Evolutionary conservation across 2,797 vertebrate species (phyloP).

Genomic region (Peromyscus melanophrys): DNA sequence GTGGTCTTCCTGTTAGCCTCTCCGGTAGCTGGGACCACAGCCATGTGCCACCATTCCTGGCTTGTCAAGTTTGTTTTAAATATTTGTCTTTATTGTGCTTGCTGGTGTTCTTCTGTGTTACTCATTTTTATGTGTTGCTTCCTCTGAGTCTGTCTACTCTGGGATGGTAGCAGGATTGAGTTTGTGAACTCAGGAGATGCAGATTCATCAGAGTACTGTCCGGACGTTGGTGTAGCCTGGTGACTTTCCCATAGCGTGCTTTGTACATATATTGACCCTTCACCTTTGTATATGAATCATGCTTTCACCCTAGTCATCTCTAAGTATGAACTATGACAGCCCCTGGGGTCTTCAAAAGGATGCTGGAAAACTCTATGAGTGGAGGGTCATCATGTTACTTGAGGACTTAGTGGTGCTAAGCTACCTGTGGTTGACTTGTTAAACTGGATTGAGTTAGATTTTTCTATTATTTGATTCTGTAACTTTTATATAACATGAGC

Average conservation of each 20-base stretch:
- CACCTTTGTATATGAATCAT: slow-evolving; percentile 18
- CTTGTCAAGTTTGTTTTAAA: neutral
- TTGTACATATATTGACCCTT: neutral
- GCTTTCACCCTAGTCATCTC: neutral
- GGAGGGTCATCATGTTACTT: neutral
- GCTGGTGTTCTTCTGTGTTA: neutral
- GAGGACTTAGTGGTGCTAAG: slow-evolving; percentile 26
- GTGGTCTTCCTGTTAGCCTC: neutral
- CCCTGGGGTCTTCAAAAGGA: neutral
- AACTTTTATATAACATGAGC: slow-evolving; percentile 17
- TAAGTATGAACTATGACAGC: neutral
- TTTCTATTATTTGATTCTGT: slow-evolving; percentile 35
- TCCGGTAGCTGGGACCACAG: neutral
- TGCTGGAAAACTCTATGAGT: neutral
- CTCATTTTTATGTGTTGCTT: neutral
- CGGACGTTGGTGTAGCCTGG: neutral
- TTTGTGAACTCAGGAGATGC: neutral
- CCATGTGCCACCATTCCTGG: no score
- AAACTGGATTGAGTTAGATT: neutral
- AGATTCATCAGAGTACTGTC: neutral
- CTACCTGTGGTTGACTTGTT: slow-evolving; percentile 1
- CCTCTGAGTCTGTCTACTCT: slow-evolving; percentile 2
- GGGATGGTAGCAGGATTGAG: neutral
- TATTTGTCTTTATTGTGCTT: neutral
- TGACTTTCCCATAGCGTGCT: neutral